Evolutionary conservation across 2,113 vertebrate species (phyloP).

Genomic region (Bubo bubo): DNA sequence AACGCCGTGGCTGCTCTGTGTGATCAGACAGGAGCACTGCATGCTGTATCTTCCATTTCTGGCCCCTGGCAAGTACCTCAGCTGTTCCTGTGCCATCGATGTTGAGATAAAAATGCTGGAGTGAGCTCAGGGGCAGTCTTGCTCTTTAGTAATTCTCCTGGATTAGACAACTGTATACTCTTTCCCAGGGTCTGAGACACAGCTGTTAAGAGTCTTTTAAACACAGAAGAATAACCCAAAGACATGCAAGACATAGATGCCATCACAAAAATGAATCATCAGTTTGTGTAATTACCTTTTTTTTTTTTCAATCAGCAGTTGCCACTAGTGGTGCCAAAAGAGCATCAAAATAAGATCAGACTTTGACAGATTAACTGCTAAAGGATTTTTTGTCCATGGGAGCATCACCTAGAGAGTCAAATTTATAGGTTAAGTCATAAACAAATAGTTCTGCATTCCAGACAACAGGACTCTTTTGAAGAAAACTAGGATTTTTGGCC

Average conservation of each 20-base stretch:
- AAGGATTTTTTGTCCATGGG: background rate
- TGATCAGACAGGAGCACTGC: background rate
- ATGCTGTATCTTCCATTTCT: background rate
- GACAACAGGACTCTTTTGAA: background rate
- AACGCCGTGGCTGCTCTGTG: fast-evolving
- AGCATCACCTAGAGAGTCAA: background rate
- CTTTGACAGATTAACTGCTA: background rate
- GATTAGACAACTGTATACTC: background rate
- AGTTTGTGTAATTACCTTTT: background rate
- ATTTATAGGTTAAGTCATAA: background rate
- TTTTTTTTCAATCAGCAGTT: background rate
- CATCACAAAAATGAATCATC: background rate
- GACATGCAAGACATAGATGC: background rate
- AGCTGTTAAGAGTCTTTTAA: background rate
- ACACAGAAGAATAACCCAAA: background rate
- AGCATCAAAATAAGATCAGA: background rate
- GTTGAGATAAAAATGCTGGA: background rate
- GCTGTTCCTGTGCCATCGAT: background rate
- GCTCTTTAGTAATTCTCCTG: background rate
- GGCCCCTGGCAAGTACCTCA: background rate
- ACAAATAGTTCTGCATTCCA: background rate
- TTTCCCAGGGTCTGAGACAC: background rate
- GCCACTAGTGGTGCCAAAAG: background rate
- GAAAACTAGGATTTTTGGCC: background rate
- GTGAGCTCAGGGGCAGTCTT: background rate